These are phyloP conservation scores for Merodon equestris DNA, from an alignment of 2,888 invertebrate genomes.

Conservation along the genomic window DNA sequence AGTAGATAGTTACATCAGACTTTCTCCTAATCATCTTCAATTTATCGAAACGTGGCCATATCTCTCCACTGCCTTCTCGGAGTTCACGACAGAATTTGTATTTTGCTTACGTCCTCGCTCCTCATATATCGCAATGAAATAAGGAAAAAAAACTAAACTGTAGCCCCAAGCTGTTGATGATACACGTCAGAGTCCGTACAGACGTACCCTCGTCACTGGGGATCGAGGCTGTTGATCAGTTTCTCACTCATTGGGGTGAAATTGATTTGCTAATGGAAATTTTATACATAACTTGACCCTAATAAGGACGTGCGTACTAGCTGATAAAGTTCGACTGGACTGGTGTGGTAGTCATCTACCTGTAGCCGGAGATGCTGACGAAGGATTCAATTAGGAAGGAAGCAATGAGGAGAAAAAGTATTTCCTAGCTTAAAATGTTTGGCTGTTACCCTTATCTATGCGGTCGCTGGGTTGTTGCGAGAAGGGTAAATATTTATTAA, in stretches of 20 bases:
- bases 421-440: conserved; percentile 55
- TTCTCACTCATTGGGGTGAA: conserved; percentile 24
- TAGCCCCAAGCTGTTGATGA: conserved; percentile 15
- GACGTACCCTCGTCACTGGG: not conserved
- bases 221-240: conserved; percentile 42
- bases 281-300: conserved; percentile 68
- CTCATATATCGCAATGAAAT: not conserved
- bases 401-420: conserved; percentile 39
- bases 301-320: conserved; percentile 42
- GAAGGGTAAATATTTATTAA: conserved; percentile 68
- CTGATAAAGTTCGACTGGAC: no score
- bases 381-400: conserved; percentile 65
- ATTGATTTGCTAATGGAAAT: conserved; percentile 67
- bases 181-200: not conserved
- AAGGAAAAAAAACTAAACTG: conserved; percentile 21
- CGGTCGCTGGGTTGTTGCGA: conserved; percentile 33
- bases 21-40: no score
- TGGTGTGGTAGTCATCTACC: conserved; percentile 14
- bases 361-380: conserved; percentile 58
- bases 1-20: no score
- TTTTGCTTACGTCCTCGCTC: conserved; percentile 32
- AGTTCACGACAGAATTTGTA: conserved; percentile 11
- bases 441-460: conserved; percentile 46
- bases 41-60: not conserved
- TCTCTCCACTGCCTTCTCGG: not conserved